Base-by-base conservation (phyloP, 2,888 invertebrate species). In the Cataglyphis rosenhaueri region DNA sequence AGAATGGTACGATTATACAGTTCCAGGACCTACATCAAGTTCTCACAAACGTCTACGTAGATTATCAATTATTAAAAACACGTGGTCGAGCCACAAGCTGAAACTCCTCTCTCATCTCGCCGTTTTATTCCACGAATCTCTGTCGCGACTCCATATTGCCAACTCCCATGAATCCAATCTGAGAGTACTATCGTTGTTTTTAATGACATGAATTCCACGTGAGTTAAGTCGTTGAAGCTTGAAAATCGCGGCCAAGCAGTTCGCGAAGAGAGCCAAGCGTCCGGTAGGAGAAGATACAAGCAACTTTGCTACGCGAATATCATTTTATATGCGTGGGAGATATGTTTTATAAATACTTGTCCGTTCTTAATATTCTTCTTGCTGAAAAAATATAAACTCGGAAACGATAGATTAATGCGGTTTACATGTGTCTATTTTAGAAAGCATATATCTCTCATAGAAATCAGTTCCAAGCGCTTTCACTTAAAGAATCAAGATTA, bases 51-150 rank as follows among this genome's bases (percentile, higher is more conserved):
- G 88, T 88, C 83, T 88, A 84, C 38, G 87, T 84, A 88, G 92
- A 93, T 93, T 92, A 94, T 93, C 93, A 94, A 94, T 94, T 94
- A 94, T 94, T 93, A 94, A 89, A 89, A 84, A 84, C 89, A 89
- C 87, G 84, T 89, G 89, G 87, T 35, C 59, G 59, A 29, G 76
- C 35, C 84, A 59, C 75, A 35, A 32, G 48, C 68, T 79, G 71
- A 70, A 66, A 84, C 85, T 81, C 84, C 84, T 87, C 91, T 93
- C 91, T 91, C 92, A 93, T 93, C 92, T 92, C 83, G 92, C 92
- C 92, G 92, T 91, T 91, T 83, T 83, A 59, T 93, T 93, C 93
- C 91, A 81, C 91, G 93, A 93, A 93, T 81, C 88, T 84, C 74
- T 83, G 66, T 86, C 84, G 88, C 84, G 71, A 70, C 73, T 76